These are phyloP conservation scores for Mythimna impura DNA, from an alignment of 2,888 invertebrate genomes.

Conservation along the genomic window DNA sequence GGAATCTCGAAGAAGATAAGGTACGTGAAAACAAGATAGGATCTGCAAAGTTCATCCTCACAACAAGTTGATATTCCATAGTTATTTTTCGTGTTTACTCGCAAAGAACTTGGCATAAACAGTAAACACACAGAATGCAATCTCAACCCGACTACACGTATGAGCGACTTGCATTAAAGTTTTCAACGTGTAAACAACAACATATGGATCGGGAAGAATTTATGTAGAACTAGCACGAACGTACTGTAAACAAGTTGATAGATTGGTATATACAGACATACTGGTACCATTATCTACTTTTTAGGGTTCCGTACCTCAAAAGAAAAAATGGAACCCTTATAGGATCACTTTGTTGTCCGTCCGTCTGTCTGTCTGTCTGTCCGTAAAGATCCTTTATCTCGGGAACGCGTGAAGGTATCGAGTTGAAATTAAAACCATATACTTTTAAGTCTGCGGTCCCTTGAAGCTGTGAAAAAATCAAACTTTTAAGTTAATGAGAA, in stretches of 20 bases:
- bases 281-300: constrained; percentile 29
- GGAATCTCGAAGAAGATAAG: background rate
- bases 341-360: too few relatives aligned
- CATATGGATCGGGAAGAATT: constrained; percentile 52
- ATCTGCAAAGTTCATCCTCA: constrained; percentile 15
- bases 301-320: too few relatives aligned
- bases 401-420: too few relatives aligned
- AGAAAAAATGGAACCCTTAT: too few relatives aligned
- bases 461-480: too few relatives aligned
- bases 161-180: constrained; percentile 53
- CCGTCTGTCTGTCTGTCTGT: too few relatives aligned
- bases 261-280: constrained; percentile 48
- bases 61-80: constrained; percentile 9
- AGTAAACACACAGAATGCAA: constrained; percentile 46
- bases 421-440: too few relatives aligned
- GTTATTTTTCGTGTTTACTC: constrained; percentile 32
- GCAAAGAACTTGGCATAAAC: constrained; percentile 43
- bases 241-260: constrained; percentile 60
- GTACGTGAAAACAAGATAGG: background rate
- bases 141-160: constrained; percentile 50
- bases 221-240: constrained; percentile 50
- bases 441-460: too few relatives aligned
- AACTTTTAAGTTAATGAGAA: too few relatives aligned
- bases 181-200: constrained; percentile 48
- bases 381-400: too few relatives aligned